Conservation (phyloP, 2,113 vertebrate species). For the Ascaphus truei region DNA sequence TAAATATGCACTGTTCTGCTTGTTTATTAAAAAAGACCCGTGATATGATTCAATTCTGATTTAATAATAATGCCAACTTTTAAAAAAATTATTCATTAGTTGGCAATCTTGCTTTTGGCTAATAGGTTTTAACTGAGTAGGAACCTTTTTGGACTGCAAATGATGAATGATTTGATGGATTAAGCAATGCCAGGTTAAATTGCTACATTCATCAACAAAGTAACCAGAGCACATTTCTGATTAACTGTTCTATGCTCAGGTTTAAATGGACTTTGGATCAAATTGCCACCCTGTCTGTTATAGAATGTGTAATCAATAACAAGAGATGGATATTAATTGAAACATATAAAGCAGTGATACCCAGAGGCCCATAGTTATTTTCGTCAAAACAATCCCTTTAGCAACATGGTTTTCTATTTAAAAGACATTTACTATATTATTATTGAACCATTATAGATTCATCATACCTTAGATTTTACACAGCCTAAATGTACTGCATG, state of each 20-base stretch:
- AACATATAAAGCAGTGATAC: background rate
- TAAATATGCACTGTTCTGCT: background rate
- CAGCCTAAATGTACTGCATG: background rate
- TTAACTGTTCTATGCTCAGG: background rate
- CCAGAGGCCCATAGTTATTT: background rate
- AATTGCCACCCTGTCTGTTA: background rate
- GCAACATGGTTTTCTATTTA: background rate
- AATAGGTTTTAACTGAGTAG: slow-evolving; percentile 27
- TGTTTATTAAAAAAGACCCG: slow-evolving; percentile 33
- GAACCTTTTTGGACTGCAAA: slow-evolving; percentile 34
- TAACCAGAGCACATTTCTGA: background rate
- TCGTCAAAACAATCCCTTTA: background rate
- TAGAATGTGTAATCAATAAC: background rate
- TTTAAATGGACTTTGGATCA: slow-evolving; percentile 5
- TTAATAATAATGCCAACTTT: slow-evolving; percentile 37
- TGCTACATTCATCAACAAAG: slow-evolving; percentile 11
- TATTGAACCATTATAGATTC: background rate
- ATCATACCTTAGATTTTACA: background rate
- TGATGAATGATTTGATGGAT: slow-evolving; percentile 41
- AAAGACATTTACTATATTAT: background rate
- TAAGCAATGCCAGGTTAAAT: slow-evolving; percentile 42
- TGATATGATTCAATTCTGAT: slow-evolving; percentile 36
- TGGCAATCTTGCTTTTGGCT: slow-evolving; percentile 33
- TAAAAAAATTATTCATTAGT: slow-evolving; percentile 35
- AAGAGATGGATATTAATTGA: background rate